Evolutionary conservation across 1,140 invertebrate genomes (phyloP), one percentile per base, ranked within the genome.

Genomic region (Drosophila pallidifrons): DNA sequence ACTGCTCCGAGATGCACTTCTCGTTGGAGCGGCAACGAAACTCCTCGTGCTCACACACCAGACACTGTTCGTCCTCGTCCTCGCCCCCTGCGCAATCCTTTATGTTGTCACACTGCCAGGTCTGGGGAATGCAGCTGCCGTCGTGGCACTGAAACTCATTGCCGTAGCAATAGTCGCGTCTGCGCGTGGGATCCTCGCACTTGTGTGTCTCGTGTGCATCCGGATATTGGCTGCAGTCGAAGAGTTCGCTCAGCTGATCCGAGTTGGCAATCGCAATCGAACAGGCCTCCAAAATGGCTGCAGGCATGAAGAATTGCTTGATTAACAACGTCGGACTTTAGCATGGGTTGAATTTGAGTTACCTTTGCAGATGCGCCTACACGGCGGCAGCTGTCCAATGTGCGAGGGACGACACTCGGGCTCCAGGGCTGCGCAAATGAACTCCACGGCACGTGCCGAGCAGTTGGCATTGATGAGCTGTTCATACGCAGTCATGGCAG

Each of bases 1-100:
- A 96, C 20, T 94, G 93, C 60, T 95, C 95, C 1, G 95, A 94
- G 20, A 98, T 96, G 89, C 95, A 95, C 59, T 94, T 94, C 1
- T 96, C 96, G 81, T 94, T 93, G 4, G 91, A 91, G 8, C 92
- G 92, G 69, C 94, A 94, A 60, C 95, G 95, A 28, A 94, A 94
- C 70, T 86, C 81, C 71, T 95, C 94, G 55, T 93, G 81, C 38
- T 93, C 93, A 72, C 95, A 95, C 7, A 91, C 92, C 13, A 93
- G 76, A 81, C 96, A 96, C 57, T 94, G 93, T 1, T 91, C 82
- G 0, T 91, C 82, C 74, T 96, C 96, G 79, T 96, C 96, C 54
- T 94, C 94, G 25, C 94, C 95, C 3, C 93, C 94, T 0, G 93
- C 91, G 79, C 96, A 96, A 79, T 96, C 95, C 43, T 93, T 93